These are phyloP conservation scores for Drosophila infuscata DNA, from an alignment of 2,888 invertebrate genomes.

Conservation along the genomic window DNA sequence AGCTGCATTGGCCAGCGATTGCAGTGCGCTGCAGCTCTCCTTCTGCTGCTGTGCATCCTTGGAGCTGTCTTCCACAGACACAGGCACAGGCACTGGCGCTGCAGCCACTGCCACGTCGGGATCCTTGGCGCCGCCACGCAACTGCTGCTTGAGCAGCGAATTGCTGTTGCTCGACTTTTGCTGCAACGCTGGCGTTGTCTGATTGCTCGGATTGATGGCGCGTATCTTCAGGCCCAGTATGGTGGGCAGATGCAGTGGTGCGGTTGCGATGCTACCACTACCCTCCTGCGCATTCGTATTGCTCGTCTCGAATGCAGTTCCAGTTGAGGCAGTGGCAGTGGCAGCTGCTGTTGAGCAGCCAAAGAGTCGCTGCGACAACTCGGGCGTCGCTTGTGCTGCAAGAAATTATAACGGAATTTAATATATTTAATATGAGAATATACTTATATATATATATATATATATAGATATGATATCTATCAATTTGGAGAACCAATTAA, in stretches of 20 bases:
- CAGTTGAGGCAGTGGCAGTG: conserved; percentile 14
- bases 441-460: background rate
- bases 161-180: conserved; percentile 60
- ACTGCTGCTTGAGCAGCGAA: conserved; percentile 83
- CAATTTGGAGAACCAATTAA: too few species aligned
- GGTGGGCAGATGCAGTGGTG: conserved; percentile 78
- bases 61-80: conserved; percentile 41
- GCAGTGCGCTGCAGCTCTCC: conserved; percentile 71
- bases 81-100: conserved; percentile 10
- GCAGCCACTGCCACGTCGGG: conserved; percentile 40
- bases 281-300: conserved; percentile 18
- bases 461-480: too few species aligned
- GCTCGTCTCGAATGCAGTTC: background rate
- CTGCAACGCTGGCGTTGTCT: conserved; percentile 11
- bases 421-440: background rate
- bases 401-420: background rate
- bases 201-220: conserved; percentile 62
- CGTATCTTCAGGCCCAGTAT: conserved; percentile 82
- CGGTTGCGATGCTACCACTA: conserved; percentile 35
- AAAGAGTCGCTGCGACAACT: conserved; percentile 83
- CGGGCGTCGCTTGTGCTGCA: conserved; percentile 77
- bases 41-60: conserved; percentile 29
- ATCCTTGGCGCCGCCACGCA: conserved; percentile 79
- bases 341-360: conserved; percentile 57
- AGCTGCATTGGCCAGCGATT: conserved; percentile 80